Conservation (phyloP, 2,888 invertebrate genomes). For the Busseola fusca region DNA sequence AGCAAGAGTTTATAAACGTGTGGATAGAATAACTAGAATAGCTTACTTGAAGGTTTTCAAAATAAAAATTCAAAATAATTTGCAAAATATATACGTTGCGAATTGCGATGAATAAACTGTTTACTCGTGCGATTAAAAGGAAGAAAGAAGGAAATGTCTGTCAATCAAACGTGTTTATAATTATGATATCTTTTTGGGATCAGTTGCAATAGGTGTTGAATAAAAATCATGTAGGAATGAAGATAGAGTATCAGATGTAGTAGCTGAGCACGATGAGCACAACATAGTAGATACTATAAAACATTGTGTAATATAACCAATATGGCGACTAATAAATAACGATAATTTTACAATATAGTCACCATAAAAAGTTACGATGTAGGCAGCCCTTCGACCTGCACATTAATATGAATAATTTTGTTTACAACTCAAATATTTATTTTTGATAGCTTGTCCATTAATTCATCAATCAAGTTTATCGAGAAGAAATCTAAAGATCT, state of each 20-base stretch:
- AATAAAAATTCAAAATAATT: slow-evolving; percentile 5
- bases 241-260: neutral
- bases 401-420: slow-evolving; percentile 24
- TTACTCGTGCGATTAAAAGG: slow-evolving; percentile 14
- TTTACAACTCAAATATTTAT: slow-evolving; percentile 33
- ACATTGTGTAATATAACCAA: slow-evolving; percentile 21
- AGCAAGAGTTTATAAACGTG: slow-evolving; percentile 31
- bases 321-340: slow-evolving; percentile 40
- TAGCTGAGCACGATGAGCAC: neutral
- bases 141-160: slow-evolving; percentile 10
- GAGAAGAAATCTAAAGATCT: slow-evolving; percentile 20
- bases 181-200: neutral
- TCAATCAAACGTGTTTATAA: slow-evolving; percentile 12
- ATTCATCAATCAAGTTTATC: slow-evolving; percentile 29
- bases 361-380: slow-evolving; percentile 48
- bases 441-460: slow-evolving; percentile 15
- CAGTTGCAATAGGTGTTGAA: neutral
- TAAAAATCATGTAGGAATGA: neutral
- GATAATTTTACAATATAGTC: slow-evolving; percentile 33
- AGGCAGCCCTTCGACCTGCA: slow-evolving; percentile 47
- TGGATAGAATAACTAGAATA: slow-evolving; percentile 43
- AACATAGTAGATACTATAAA: slow-evolving; percentile 3
- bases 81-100: neutral
- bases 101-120: slow-evolving; percentile 9
- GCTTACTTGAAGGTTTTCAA: slow-evolving; percentile 35